Base-by-base conservation (phyloP, 1,140 invertebrate species). In the Venustaconcha ellipsiformis region DNA sequence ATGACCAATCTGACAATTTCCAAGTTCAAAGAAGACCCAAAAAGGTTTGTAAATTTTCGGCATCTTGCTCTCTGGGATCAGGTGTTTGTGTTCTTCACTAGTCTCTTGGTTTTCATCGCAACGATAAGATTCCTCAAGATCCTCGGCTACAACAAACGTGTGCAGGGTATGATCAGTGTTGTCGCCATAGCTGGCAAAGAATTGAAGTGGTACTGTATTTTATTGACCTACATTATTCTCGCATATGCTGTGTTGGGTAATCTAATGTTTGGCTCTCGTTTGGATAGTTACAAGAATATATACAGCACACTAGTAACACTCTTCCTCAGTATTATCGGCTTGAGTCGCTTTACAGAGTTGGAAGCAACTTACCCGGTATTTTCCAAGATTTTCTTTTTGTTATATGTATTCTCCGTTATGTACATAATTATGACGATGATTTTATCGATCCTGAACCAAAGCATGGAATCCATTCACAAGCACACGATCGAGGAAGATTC, bases 321-420 rank as follows among this genome's bases (percentile, higher is more conserved):
- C 18, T 86, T 86, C 58, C 79, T 81, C 15, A 82, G 81, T 72
- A 94, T 95, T 86, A 89, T 95, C 18, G 95, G 94, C 6, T 94
- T 95, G 60, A 80, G 79, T 48, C 73, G 77, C 23, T 83, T 83
- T 63, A 83, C 81, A 26, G 80, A 84, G 67, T 76, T 84, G 14
- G 80, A 84, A 15, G 72, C 82, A 12, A 80, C 74, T 2, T 74
- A 80, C 23, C 78, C 81, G 15, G 59, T 81, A 1, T 75, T 82
- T 71, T 71, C 82, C 5, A 79, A 84, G 37, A 67, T 84, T 14
- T 85, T 82, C 59, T 84, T 85, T 72, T 78, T 80, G 57, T 66
- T 81, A 1, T 85, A 81, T 57, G 72, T 82, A 23, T 65, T 80
- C 48, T 71, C 83, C 26, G 62, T 83, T 11, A 76, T 81, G 17